phyloP scores from a whole-genome alignment of 1,140 invertebrate species.

The Wiebesia pumilae region DNA sequence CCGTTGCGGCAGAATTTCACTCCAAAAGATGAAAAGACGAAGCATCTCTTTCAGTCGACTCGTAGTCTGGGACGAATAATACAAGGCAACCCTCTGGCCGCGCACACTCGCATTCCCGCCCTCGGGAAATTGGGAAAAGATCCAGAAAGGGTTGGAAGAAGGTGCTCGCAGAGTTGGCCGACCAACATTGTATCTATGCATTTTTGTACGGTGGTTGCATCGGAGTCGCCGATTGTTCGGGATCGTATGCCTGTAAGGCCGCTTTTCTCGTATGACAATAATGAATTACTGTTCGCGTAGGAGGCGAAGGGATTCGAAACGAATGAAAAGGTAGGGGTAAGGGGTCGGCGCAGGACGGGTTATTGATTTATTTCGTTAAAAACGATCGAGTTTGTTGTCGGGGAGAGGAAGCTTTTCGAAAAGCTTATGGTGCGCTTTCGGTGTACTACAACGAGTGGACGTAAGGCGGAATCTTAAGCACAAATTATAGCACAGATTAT shows the following conservation, averaged over 20 bases:
- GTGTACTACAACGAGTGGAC: background rate
- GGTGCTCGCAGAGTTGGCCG: no score
- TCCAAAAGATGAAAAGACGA: no score
- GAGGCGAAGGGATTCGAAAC: slow-evolving; percentile 33
- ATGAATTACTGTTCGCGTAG: slow-evolving; percentile 23
- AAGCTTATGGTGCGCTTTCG: background rate
- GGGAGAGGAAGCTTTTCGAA: background rate
- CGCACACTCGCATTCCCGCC: no score
- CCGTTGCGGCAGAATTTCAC: background rate
- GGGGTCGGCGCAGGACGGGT: background rate
- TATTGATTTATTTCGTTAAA: slow-evolving; percentile 21
- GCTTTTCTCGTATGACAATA: background rate
- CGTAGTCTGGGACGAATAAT: background rate
- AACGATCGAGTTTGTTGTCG: background rate
- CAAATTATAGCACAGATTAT: no score
- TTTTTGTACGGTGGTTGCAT: background rate
- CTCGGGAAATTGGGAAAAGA: background rate
- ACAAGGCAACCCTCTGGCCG: no score
- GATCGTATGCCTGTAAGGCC: background rate
- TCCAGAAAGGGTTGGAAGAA: background rate
- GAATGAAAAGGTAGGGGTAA: background rate
- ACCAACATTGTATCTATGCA: background rate
- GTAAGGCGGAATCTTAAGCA: no score
- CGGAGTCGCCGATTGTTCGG: background rate
- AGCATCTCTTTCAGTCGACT: background rate